Evolutionary conservation across 1,140 invertebrate species (phyloP), one percentile per base, ranked within the genome.

Genomic region (Caenorhabditis tropicalis): DNA sequence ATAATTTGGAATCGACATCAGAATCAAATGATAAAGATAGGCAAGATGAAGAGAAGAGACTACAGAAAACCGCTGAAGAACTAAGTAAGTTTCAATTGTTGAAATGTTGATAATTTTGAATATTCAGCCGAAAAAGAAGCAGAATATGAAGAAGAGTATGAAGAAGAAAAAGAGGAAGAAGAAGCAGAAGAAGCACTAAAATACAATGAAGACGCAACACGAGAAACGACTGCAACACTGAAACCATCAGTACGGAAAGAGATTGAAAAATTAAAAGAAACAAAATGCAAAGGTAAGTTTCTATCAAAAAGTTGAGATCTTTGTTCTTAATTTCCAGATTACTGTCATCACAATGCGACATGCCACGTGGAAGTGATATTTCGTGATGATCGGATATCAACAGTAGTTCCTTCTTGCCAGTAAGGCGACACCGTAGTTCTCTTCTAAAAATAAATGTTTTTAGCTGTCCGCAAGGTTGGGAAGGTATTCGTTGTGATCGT

Each of bases 401-500:
- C 65, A 12, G 65, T 74, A 12, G 65, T 74, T 74, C 65, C 65
- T 27, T 74, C 65, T 74, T 74, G 65, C 65, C 65, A 74, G 65
- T 74, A 74, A 74, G 65, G 2, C 4, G 5, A 3, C 12, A 24
- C n/a, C n/a, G n/a, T n/a, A 74, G 9, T 43, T n/a, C 9, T 9
- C 0, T 27, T 43, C 1, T 7, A 74, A 43, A 15, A n/a, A 12
- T 3, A 9, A 36, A 19, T 36, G 12, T 36, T 36, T 74, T 39
- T 21, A 74, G 65, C 16, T 74, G 65, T 74, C 65, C 65, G 15
- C 65, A 74, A 3, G 65, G 65, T 74, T 74, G 65, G 65, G 65
- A 74, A 74, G 65, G 65, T 21, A 74, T 36, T 74, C 65, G 65
- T 21, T 74, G 65, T 74, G 65, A 74, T 74, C 65, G 65, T 74